phyloP scores from a whole-genome alignment of 35 echinoderm and acorn worm genomes.

The Holothuria glaberrima region DNA sequence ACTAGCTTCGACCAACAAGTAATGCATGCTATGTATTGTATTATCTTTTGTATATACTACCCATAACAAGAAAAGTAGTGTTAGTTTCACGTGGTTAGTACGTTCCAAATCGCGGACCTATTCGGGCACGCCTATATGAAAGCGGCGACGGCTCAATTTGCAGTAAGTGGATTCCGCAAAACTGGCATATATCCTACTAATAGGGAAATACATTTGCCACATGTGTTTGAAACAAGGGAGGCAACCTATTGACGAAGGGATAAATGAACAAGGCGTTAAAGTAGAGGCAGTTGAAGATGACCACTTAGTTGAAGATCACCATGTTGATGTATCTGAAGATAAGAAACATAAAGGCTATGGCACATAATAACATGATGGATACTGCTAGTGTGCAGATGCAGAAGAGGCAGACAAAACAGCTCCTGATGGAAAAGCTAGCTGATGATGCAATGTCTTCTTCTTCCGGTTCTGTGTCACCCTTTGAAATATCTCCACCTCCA shows the following conservation, averaged over 20 bases:
- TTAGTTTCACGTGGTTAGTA: not conserved
- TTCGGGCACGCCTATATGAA: not conserved
- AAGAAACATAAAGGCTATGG: not conserved
- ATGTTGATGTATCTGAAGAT: not conserved
- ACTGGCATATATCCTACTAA: constrained; percentile 7
- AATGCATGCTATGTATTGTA: not conserved
- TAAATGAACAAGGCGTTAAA: not conserved
- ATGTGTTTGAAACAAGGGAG: not conserved
- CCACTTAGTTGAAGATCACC: not conserved
- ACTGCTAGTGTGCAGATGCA: not conserved
- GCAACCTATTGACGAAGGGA: not conserved
- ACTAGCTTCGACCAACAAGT: too few relatives aligned
- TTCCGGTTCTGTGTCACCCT: not conserved
- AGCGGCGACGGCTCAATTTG: constrained; percentile 22
- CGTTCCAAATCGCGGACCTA: constrained; percentile 9
- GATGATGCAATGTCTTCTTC: not conserved
- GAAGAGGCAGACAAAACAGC: not conserved
- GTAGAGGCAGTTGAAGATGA: not conserved
- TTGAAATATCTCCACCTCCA: not conserved
- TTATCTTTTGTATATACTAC: not conserved
- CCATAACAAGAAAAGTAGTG: not conserved
- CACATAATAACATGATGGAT: not conserved
- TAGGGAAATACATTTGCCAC: not conserved
- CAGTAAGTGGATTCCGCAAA: constrained; percentile 22
- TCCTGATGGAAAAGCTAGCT: not conserved